Percentiles rank a stretch among this genome's conserved stretches.
These are phyloP conservation scores for Stramonita haemastoma DNA, from an alignment of 2,888 invertebrate species.

Conservation along the genomic window DNA sequence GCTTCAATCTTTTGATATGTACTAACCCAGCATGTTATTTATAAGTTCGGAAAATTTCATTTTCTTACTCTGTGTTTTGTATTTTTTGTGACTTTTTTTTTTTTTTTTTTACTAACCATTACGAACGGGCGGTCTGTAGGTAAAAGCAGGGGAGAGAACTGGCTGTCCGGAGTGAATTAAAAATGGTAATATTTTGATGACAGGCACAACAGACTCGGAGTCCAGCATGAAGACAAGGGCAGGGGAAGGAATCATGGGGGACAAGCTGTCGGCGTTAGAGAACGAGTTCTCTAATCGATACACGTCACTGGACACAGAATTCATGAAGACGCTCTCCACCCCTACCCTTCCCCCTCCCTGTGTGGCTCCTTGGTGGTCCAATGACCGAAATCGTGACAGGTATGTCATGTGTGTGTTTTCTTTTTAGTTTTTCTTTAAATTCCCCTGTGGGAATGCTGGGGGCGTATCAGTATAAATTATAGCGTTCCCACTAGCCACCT, in stretches of 20 bases:
- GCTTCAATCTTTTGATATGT: no score
- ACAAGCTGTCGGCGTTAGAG: background rate
- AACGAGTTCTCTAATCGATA: slow-evolving; percentile 16
- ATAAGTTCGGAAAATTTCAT: no score
- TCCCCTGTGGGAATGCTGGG: background rate
- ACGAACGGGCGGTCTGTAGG: no score
- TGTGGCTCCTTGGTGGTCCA: slow-evolving; percentile 15
- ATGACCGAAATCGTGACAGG: slow-evolving; percentile 26
- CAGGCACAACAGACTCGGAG: no score
- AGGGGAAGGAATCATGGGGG: background rate
- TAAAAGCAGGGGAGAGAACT: no score
- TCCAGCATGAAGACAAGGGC: no score
- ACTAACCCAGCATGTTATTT: no score
- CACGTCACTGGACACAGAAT: slow-evolving; percentile 28
- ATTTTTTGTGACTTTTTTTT: no score
- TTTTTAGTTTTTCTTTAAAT: background rate
- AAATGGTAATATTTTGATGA: no score
- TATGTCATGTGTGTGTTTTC: background rate
- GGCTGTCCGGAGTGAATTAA: no score
- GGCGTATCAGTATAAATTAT: background rate
- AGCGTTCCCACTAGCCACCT: background rate
- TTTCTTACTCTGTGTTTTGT: no score
- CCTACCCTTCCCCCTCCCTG: slow-evolving; percentile 34
- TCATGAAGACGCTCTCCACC: background rate
- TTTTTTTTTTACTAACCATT: no score